These are phyloP conservation scores for Nothura maculosa DNA, from an alignment of 2,797 vertebrate genomes.

Conservation along the genomic window DNA sequence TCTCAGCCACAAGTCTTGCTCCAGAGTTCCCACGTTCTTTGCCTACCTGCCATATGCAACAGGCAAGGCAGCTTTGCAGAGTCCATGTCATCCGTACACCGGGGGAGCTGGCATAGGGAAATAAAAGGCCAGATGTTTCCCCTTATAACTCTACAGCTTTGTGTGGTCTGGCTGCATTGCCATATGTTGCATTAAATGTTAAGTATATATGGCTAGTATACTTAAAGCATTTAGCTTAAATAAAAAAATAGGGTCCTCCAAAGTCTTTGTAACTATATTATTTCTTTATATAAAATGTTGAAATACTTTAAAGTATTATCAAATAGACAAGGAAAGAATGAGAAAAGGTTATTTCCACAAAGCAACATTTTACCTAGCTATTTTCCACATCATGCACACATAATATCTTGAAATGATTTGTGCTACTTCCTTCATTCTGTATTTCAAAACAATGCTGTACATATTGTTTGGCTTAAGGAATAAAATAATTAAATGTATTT, in stretches of 20 bases:
- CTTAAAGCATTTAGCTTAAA: neutral
- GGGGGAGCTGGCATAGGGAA: neutral
- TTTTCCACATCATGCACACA: neutral
- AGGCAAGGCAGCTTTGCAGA: neutral
- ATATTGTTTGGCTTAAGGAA: neutral
- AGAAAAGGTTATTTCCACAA: neutral
- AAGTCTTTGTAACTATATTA: neutral
- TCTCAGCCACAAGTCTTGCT: accelerated
- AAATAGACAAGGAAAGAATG: neutral
- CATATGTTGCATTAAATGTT: neutral
- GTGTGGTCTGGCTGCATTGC: neutral
- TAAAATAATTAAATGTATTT: neutral
- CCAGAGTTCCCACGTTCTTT: neutral
- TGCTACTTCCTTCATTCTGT: neutral
- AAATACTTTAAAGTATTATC: neutral
- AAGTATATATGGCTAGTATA: neutral
- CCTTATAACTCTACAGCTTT: neutral
- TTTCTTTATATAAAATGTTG: neutral
- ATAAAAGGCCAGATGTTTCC: neutral
- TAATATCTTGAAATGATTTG: neutral
- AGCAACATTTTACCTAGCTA: neutral
- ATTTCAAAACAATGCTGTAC: neutral
- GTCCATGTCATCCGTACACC: neutral
- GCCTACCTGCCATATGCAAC: accelerated
- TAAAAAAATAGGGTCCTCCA: neutral